Conservation (phyloP, 2,113 vertebrate genomes). For the Carollia perspicillata region DNA sequence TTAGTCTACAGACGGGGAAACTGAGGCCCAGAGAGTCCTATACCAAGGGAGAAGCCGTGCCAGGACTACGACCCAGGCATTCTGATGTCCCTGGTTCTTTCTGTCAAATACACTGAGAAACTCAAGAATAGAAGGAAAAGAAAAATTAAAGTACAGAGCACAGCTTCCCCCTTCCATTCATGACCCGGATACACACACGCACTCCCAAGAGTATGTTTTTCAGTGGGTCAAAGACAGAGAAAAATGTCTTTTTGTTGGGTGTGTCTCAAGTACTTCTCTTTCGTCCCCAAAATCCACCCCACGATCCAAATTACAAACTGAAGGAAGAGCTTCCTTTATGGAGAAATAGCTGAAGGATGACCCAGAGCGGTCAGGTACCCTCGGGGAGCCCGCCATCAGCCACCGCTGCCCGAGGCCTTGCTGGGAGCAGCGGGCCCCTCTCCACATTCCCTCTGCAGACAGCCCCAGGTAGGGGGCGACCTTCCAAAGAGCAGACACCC, state of each 20-base stretch:
- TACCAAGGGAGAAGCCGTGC: neutral
- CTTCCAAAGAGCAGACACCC: neutral
- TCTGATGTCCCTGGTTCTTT: neutral
- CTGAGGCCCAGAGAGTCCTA: neutral
- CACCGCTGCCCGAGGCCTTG: accelerated
- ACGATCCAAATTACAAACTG: neutral
- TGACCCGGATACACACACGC: too few relatives aligned
- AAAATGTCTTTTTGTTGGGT: neutral
- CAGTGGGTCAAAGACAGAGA: neutral
- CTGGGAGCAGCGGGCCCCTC: neutral
- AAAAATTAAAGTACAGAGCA: neutral
- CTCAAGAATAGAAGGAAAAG: neutral
- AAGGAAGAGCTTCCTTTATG: neutral
- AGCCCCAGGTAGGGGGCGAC: neutral
- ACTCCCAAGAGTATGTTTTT: neutral
- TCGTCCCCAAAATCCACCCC: neutral
- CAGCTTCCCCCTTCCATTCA: neutral
- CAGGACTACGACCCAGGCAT: neutral
- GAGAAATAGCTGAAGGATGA: accelerated
- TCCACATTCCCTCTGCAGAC: neutral
- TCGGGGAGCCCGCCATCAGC: neutral
- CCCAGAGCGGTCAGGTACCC: neutral
- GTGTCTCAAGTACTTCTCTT: neutral
- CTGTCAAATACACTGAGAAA: neutral
- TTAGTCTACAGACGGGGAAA: neutral